A percentile compares a stretch with the other conserved stretches of the same genome.
These are phyloP conservation scores for Fragum fragum DNA, from an alignment of 2,888 invertebrate species.

Conservation along the genomic window DNA sequence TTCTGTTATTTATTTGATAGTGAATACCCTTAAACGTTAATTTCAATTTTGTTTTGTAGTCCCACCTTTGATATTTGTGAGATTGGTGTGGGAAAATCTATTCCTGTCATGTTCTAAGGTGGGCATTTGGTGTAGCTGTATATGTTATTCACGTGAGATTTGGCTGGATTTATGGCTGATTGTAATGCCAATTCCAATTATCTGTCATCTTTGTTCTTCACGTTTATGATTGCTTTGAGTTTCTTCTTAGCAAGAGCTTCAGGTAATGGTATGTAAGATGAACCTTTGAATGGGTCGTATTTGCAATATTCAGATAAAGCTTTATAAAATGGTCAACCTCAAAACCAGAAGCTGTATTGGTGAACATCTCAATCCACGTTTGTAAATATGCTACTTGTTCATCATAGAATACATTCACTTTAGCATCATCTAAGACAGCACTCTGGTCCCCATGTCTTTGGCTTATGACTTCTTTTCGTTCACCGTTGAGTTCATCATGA, in stretches of 20 bases:
- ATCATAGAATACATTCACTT: slow-evolving; percentile 18
- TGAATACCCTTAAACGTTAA: slow-evolving; percentile 41
- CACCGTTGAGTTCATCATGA: slow-evolving; percentile 32
- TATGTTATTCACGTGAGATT: slow-evolving; percentile 14
- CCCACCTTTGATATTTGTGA: slow-evolving; percentile 47
- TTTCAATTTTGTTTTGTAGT: slow-evolving; percentile 44
- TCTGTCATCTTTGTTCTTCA: slow-evolving; percentile 37
- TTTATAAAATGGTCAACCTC: slow-evolving; percentile 48
- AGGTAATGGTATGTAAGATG: slow-evolving; percentile 47
- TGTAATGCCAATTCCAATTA: slow-evolving; percentile 31
- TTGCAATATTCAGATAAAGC: slow-evolving; percentile 45
- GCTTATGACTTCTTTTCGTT: slow-evolving; percentile 21
- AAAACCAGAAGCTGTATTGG: slow-evolving; percentile 35
- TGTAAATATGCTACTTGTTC: slow-evolving; percentile 19
- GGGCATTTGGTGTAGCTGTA: slow-evolving; percentile 27
- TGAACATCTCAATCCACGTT: slow-evolving; percentile 38
- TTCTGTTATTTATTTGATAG: slow-evolving; percentile 20
- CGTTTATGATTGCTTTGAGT: slow-evolving; percentile 44
- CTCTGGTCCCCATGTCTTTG: slow-evolving; percentile 24
- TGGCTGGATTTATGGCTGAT: slow-evolving; percentile 40
- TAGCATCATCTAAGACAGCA: slow-evolving; percentile 26
- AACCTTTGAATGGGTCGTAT: slow-evolving; percentile 38
- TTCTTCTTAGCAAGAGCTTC: slow-evolving; percentile 43
- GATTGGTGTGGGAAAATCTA: slow-evolving; percentile 39
- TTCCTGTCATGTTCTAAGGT: slow-evolving; percentile 26